phyloP scores from a whole-genome alignment of 2,888 invertebrate genomes.

The Hydrotaea cyrtoneurina region DNA sequence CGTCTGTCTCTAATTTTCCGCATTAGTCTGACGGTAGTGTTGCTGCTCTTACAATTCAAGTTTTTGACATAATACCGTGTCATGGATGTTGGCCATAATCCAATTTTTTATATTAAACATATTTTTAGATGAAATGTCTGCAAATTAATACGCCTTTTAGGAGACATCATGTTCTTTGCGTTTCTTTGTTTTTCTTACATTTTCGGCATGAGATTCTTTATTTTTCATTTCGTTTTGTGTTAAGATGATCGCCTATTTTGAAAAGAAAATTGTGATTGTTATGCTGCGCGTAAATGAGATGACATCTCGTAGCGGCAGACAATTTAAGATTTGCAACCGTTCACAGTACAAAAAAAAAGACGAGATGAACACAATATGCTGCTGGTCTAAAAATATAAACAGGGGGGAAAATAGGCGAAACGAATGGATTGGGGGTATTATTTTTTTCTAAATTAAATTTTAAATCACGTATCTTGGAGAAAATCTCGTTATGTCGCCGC shows the following conservation, averaged over 20 bases:
- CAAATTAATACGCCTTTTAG: conserved; percentile 53
- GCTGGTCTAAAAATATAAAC: background rate
- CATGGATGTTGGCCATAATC: conserved; percentile 49
- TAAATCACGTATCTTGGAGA: conserved; percentile 43
- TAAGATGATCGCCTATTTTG: conserved; percentile 25
- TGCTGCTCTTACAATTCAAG: background rate
- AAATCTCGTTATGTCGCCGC: conserved; percentile 2
- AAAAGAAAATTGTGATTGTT: conserved; percentile 42
- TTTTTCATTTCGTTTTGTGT: background rate
- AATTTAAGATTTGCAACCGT: conserved; percentile 42
- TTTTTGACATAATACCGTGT: background rate
- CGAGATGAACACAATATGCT: background rate
- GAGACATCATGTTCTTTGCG: conserved; percentile 49
- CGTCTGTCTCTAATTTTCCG: conserved; percentile 14
- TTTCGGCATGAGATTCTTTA: conserved; percentile 6
- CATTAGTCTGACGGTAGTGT: background rate
- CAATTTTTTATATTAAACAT: conserved; percentile 54
- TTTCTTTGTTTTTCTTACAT: too few species aligned
- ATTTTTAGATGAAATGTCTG: conserved; percentile 54
- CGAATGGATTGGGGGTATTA: background rate
- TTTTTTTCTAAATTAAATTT: conserved; percentile 22
- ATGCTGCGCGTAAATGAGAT: conserved; percentile 46
- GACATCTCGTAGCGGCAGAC: conserved; percentile 50
- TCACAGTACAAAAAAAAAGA: background rate
- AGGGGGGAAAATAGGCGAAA: background rate